Conservation (phyloP, 2,113 vertebrate species). For the Protomyctophum bolini region DNA sequence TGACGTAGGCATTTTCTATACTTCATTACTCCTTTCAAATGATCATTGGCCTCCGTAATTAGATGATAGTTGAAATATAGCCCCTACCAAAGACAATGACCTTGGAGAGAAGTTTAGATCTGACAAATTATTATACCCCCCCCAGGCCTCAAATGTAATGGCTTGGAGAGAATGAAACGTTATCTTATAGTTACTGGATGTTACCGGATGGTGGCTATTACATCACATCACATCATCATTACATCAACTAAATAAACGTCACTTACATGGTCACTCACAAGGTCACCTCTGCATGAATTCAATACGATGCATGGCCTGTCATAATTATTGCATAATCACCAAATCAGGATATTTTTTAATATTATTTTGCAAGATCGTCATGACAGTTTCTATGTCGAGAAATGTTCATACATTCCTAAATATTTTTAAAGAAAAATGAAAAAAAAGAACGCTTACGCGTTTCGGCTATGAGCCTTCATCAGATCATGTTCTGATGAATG, state of each 20-base stretch:
- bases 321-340: too few species aligned
- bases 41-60: conserved; percentile 80
- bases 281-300: neutral
- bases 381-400: too few species aligned
- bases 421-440: too few species aligned
- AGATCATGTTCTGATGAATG: too few species aligned
- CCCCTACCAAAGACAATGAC: conserved; percentile 63
- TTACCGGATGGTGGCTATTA: neutral
- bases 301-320: too few species aligned
- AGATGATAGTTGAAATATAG: conserved; percentile 80
- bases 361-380: too few species aligned
- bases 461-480: too few species aligned
- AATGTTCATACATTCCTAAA: too few species aligned
- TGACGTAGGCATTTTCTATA: conserved; percentile 80
- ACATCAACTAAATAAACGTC: neutral
- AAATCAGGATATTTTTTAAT: too few species aligned
- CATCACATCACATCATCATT: too few species aligned
- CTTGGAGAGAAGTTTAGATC: conserved; percentile 73
- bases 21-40: conserved; percentile 83
- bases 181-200: conserved; percentile 13
- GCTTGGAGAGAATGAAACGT: conserved; percentile 21
- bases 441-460: too few species aligned
- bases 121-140: conserved; percentile 68
- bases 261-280: neutral
- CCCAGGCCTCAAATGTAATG: conserved; percentile 26